phyloP scores from a whole-genome alignment of 2,797 vertebrate genomes.

The Mionectes olivaceus region DNA sequence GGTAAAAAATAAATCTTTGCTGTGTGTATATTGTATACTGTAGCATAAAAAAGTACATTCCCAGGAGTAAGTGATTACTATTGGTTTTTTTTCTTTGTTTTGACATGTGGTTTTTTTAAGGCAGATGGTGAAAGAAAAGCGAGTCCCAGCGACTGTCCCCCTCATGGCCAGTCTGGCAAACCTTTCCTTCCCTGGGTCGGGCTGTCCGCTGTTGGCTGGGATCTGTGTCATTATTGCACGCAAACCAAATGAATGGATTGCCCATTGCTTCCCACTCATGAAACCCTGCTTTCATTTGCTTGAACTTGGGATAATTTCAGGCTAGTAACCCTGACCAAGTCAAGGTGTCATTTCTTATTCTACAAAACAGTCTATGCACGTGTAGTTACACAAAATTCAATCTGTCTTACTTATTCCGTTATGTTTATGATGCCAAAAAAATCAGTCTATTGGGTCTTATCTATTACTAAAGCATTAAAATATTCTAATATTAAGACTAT shows the following conservation, averaged over 20 bases:
- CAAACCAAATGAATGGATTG: not conserved
- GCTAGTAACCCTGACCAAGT: not conserved
- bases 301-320: not conserved
- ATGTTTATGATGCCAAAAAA: not conserved
- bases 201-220: not conserved
- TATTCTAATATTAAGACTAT: not conserved
- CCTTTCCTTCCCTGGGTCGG: not conserved
- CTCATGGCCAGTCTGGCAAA: not conserved
- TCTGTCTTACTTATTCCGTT: not conserved
- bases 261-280: not conserved
- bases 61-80: slow-evolving; percentile 29
- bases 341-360: not conserved
- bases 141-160: not conserved
- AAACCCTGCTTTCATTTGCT: not conserved
- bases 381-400: not conserved
- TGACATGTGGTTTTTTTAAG: not conserved
- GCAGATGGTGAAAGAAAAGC: not conserved
- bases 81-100: slow-evolving; percentile 1
- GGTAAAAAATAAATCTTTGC: not conserved
- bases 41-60: not conserved
- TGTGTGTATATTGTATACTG: not conserved
- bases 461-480: not conserved
- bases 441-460: not conserved
- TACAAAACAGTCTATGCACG: accelerated
- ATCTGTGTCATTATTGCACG: not conserved